Evolutionary conservation across 2,797 vertebrate genomes (phyloP), one percentile per base, ranked within the genome.

Genomic region (Rhinichthys osculus): DNA sequence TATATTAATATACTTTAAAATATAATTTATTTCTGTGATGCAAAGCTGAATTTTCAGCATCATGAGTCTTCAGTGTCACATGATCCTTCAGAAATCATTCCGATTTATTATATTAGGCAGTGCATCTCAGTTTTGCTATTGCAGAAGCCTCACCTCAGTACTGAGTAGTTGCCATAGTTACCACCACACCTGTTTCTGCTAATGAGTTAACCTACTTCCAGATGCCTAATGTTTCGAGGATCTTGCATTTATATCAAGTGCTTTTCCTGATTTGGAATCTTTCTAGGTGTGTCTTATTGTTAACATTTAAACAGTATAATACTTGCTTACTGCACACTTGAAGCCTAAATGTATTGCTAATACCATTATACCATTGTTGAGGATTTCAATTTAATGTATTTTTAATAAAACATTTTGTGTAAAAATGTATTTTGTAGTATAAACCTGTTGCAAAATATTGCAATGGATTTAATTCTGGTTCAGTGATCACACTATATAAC

Each of bases 141-240:
- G 13, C 44, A 50, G n/a, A 59, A 78, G 27, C 73, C 44, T 72
- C 59, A 40, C 62, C 30, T 62, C 62, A 27, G 27, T 2, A 47
- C 88, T 86, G 17, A 57, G 52, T 13, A 44, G 81, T 82, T 82
- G 69, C 81, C 38, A 82, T 82, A 72, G 81, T 72, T 14, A 82
- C 81, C 66, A 82, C 59, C 52, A 82, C 81, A 81, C 78, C 81
- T 72, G 81, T 82, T 71, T 82, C 69, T 42, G 69, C 38, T 82
- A 82, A 82, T 82, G 66, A 81, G 69, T 44, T 42, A 42, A 59
- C 80, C 80, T 82, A 71, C 67, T 82, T 82, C 50, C 47, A 71
- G 33, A 42, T 82, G 35, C 38, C 13, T 44, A 72, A 78, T 85
- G 50, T 78, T 57, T 59, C n/a, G 8, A 21, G 8, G 69, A 38